Evolutionary conservation across 1,140 invertebrate genomes (phyloP), one percentile per base, ranked within the genome.

Genomic region (Ceratoteleas bidentatus): DNA sequence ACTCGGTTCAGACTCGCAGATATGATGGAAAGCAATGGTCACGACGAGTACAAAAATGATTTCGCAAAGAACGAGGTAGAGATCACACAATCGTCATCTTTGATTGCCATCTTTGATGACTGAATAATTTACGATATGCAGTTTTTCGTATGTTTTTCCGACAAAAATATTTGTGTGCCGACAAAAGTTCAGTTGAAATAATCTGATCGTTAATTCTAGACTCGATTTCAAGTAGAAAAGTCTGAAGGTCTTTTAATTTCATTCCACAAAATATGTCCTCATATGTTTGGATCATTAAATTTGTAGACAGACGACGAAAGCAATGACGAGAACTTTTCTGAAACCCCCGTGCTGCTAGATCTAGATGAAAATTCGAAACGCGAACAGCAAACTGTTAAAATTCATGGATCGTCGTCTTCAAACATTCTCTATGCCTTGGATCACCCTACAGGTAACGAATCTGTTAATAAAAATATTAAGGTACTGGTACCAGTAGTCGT

Each of bases 341-440:
- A 83, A 54, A 90, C 89, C 3, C 90, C 90, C 0, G 84, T 92
- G 3, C 68, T 92, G 15, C 72, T 92, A 33, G 90, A 92, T 62
- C 75, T 91, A 9, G 91, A 92, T 56, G 90, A 91, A 68, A 91
- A 90, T 70, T 88, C 88, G 10, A 90, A 89, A 73, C 88, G 87
- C 32, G 85, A 87, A 11, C 83, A 85, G 65, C 84, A 86, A 49
- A 75, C 47, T 16, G 45, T 43, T 16, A 81, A 64, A 32, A 76
- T 72, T 24, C 77, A 76, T 32, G 79, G 83, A 58, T 53, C 65
- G 2, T 43, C 62, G 0, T 24, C 77, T 15, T 69, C 73, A 3
- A 60, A 16, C 13, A 45, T 60, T 58, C 75, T 79, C 57, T 85
- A 57, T 32, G 33, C 72, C n/a, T 47, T 76, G 57, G 60, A 80